Base-by-base conservation (phyloP, 2,888 invertebrate genomes). In the Metacarcinus magister region DNA sequence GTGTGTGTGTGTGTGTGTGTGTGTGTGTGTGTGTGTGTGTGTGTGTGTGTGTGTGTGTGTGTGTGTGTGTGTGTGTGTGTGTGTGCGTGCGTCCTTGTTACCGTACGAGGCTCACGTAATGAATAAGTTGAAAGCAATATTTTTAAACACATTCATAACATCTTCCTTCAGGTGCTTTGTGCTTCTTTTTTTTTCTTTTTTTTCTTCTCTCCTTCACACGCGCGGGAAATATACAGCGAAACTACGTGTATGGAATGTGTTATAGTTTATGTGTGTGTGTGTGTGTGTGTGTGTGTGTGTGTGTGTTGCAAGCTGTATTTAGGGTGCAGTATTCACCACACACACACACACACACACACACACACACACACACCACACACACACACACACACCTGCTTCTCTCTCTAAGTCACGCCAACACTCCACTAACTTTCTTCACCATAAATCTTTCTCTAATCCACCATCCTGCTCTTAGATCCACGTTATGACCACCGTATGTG, bases 51-150 rank as follows among this genome's bases (percentile, higher is more conserved):
- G 60, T 60, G 60, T 60, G 60, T 60, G 67, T 67, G 67, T 67
- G 67, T 67, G 67, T 67, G 67, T 67, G 67, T 67, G 67, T 67
- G 67, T 67, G 67, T 67, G 67, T 67, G 67, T 67, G 67, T 67
- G 67, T 67, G 67, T 67, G 67, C 4, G 60, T 48, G 48, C 13
- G 19, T 67, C 23, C 23, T 67, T 19, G 19, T 67, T 67, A 67
- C 19, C 67, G 67, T 67, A 67, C 67, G n/a, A 67, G 19, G n/a
- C 16, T 67, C 67, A 67, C 67, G 67, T 67, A 67, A 67, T 67
- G 67, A 67, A 67, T 67, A 67, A 23, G 23, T 67, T 67, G 23
- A 19, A 67, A 23, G 67, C 67, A 67, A 5, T 67, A 60, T 60
- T 67, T 67, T 67, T 67, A 67, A 67, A 23, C 67, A 67, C 67